These are phyloP conservation scores for Ranitomeya variabilis DNA, from an alignment of 2,113 vertebrate species.

Conservation along the genomic window DNA sequence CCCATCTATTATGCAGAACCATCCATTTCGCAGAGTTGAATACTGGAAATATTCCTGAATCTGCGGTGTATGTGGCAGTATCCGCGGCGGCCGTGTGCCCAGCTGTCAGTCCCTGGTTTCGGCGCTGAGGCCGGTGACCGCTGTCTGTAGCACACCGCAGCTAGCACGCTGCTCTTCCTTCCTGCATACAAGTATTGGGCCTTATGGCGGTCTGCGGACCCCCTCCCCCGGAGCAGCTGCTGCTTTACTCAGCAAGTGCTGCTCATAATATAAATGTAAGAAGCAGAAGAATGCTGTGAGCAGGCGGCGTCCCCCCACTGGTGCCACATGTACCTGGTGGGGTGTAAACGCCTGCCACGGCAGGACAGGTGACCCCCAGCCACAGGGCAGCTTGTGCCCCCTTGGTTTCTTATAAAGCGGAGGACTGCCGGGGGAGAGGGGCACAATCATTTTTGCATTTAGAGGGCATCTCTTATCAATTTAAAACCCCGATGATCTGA, in stretches of 20 bases:
- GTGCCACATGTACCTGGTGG: background rate
- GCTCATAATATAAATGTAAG: background rate
- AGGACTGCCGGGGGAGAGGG: too few relatives aligned
- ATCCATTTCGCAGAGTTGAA: background rate
- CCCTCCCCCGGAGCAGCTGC: background rate
- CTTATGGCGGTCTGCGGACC: background rate
- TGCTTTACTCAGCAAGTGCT: background rate
- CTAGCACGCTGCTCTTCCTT: background rate
- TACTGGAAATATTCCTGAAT: background rate
- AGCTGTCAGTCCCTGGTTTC: background rate
- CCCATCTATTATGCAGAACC: constrained; percentile 8
- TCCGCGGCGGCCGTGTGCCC: background rate
- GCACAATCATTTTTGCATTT: background rate
- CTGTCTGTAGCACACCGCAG: background rate
- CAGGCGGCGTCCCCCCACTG: background rate
- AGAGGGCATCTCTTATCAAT: background rate
- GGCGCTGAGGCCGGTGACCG: background rate
- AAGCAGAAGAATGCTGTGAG: background rate
- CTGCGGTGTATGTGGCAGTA: too few relatives aligned
- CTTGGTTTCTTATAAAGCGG: background rate
- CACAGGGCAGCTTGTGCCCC: background rate
- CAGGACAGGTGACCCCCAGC: background rate
- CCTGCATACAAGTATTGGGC: background rate
- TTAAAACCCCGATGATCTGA: background rate
- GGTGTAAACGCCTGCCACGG: background rate